phyloP scores from a whole-genome alignment of 1,140 invertebrate species.

The Oryctes rhinoceros region DNA sequence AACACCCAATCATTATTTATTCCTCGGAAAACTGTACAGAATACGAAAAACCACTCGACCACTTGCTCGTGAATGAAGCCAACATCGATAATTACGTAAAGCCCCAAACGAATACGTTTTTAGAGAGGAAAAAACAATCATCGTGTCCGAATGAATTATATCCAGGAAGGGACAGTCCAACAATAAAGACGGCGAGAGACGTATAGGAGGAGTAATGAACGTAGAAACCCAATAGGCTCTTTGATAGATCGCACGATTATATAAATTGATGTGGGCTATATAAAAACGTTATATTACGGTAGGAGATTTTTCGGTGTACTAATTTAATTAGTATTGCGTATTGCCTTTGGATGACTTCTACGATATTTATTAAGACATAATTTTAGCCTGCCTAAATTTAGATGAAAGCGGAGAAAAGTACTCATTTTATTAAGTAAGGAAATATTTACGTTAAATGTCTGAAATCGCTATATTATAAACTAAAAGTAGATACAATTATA shows the following conservation, averaged over 20 bases:
- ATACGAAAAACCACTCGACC: background rate
- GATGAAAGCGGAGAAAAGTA: no score
- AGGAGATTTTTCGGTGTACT: background rate
- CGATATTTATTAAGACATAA: background rate
- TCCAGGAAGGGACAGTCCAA: background rate
- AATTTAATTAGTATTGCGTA: background rate
- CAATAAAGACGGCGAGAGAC: background rate
- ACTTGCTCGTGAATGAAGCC: background rate
- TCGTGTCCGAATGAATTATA: background rate
- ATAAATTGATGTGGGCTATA: constrained; percentile 5
- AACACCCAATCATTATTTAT: no score
- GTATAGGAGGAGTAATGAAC: constrained; percentile 7
- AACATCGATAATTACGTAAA: background rate
- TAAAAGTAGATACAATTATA: no score
- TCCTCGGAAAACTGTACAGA: no score
- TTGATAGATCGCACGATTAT: constrained; percentile 15
- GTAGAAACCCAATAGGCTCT: background rate
- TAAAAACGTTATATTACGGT: background rate
- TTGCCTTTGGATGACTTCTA: background rate
- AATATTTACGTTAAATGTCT: no score
- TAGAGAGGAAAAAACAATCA: background rate
- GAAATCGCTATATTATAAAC: no score
- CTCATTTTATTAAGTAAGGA: no score
- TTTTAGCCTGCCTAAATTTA: background rate
- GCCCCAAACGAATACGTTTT: background rate